phyloP scores from a whole-genome alignment of 2,113 vertebrate genomes.

The Marcusenius ussheri region DNA sequence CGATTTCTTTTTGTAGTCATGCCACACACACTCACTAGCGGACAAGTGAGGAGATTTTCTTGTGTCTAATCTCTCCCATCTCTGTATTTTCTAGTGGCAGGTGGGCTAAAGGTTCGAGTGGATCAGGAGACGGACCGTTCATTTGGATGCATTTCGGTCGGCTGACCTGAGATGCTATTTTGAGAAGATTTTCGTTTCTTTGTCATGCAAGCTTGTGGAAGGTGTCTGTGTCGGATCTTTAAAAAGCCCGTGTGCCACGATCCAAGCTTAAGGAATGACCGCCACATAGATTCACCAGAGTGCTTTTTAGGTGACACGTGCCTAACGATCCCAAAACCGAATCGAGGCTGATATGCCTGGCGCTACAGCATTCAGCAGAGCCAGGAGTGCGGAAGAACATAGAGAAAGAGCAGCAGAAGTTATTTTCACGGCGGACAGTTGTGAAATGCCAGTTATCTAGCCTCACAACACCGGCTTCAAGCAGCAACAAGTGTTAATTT shows the following conservation, averaged over 20 bases:
- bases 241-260: constrained; percentile 28
- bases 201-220: constrained; percentile 25
- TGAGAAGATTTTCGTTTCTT: constrained; percentile 12
- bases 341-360: neutral
- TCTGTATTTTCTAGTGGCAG: constrained; percentile 55
- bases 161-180: constrained; percentile 25
- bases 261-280: constrained; percentile 15
- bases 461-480: neutral
- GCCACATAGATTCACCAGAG: constrained; percentile 24
- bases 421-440: neutral
- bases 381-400: neutral
- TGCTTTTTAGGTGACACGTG: constrained; percentile 19
- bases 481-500: neutral
- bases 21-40: neutral
- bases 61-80: neutral
- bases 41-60: neutral
- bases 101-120: constrained; percentile 49
- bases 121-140: constrained; percentile 11
- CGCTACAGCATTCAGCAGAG: neutral
- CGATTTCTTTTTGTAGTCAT: neutral
- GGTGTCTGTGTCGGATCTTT: constrained; percentile 19
- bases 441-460: neutral
- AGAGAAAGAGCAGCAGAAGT: neutral
- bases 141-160: constrained; percentile 23
- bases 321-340: constrained; percentile 35